phyloP scores from a whole-genome alignment of 2,113 vertebrate genomes.

The Emydocephalus ijimae region DNA sequence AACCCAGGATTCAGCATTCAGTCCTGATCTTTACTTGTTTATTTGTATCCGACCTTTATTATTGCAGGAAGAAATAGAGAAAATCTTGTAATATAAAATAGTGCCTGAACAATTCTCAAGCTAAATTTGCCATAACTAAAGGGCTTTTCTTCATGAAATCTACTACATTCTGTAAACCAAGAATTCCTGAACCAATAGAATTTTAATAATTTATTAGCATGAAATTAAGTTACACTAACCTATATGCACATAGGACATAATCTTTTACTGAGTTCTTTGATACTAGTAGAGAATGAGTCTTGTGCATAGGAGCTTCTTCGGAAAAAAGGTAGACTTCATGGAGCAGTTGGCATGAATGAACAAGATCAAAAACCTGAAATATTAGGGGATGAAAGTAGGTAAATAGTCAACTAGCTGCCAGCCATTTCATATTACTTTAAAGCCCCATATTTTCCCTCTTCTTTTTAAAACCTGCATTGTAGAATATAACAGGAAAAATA shows the following conservation, averaged over 20 bases:
- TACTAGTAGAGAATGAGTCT: constrained; percentile 60
- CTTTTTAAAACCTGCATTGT: constrained; percentile 4
- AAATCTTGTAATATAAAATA: neutral
- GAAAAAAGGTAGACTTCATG: constrained; percentile 57
- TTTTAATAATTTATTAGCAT: neutral
- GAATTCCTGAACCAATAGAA: neutral
- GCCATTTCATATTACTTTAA: constrained; percentile 11
- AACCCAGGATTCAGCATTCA: neutral
- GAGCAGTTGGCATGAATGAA: constrained; percentile 58
- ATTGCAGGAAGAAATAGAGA: neutral
- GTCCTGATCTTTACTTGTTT: neutral
- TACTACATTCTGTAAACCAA: neutral
- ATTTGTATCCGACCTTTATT: neutral
- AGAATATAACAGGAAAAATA: constrained; percentile 12
- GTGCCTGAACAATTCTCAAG: no score
- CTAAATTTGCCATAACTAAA: neutral
- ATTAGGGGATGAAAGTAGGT: neutral
- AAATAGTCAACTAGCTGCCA: neutral
- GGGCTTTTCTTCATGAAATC: neutral
- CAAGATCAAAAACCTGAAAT: constrained; percentile 65
- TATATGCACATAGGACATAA: constrained; percentile 64
- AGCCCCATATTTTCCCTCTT: neutral
- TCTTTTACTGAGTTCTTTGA: constrained; percentile 63
- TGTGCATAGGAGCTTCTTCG: constrained; percentile 52
- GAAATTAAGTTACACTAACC: constrained; percentile 45